phyloP scores from a whole-genome alignment of 2,113 vertebrate genomes.

The Hippoglossus stenolepis region DNA sequence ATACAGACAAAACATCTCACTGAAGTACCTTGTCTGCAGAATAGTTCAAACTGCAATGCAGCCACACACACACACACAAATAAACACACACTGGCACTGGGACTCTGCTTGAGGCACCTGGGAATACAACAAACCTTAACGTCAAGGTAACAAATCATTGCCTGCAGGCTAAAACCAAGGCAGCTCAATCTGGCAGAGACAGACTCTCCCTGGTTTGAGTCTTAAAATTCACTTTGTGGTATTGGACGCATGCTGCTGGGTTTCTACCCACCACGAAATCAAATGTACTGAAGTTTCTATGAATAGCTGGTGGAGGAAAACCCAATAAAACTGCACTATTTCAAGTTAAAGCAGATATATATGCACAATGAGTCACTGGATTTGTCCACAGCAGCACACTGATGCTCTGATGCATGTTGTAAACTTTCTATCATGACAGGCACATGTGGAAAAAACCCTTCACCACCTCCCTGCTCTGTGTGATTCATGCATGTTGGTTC shows the following conservation, averaged over 20 bases:
- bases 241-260: constrained; percentile 43
- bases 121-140: constrained; percentile 60
- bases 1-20: constrained; percentile 9
- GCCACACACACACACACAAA: constrained; percentile 4
- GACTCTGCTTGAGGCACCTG: constrained; percentile 41
- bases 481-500: background rate
- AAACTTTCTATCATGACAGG: background rate
- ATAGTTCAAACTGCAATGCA: constrained; percentile 55
- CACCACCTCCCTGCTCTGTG: background rate
- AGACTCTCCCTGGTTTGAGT: constrained; percentile 44
- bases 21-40: constrained; percentile 11
- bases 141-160: constrained; percentile 72
- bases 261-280: constrained; percentile 36
- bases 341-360: background rate
- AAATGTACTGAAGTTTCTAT: constrained; percentile 53
- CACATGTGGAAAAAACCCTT: background rate
- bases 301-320: constrained; percentile 36
- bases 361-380: background rate
- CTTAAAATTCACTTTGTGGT: constrained; percentile 40
- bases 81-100: constrained; percentile 12
- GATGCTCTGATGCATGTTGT: background rate
- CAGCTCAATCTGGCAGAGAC: constrained; percentile 53
- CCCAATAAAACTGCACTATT: background rate
- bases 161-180: constrained; percentile 57
- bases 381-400: background rate